These are phyloP conservation scores for Onychomys arenicola DNA, from an alignment of 2,797 vertebrate genomes.

Conservation along the genomic window DNA sequence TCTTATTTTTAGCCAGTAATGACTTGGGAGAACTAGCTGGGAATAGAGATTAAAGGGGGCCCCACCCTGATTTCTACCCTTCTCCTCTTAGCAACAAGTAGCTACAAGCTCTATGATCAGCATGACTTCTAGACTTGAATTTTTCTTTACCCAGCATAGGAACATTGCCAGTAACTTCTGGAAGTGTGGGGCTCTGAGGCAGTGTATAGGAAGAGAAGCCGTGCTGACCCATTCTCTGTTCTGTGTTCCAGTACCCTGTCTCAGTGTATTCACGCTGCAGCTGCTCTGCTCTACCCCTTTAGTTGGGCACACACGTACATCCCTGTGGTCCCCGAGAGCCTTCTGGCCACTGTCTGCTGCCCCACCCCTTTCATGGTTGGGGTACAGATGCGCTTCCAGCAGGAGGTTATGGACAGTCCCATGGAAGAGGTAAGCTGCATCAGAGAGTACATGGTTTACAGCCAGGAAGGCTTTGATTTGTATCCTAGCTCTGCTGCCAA, in stretches of 20 bases:
- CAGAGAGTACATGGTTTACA: background rate
- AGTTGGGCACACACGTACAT: conserved; percentile 98
- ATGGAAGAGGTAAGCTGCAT: conserved; percentile 88
- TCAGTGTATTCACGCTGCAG: conserved; percentile 95
- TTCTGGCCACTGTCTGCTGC: conserved; percentile 95
- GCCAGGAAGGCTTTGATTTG: background rate
- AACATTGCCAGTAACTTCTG: background rate
- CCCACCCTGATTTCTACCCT: background rate
- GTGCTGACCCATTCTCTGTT: background rate
- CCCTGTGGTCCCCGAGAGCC: conserved; percentile 95
- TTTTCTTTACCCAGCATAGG: background rate
- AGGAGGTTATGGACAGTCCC: conserved; percentile 91
- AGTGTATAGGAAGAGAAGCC: background rate
- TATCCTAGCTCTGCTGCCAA: background rate
- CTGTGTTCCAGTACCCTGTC: conserved; percentile 91
- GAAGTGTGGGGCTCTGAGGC: background rate
- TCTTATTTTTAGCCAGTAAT: background rate
- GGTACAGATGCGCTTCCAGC: conserved; percentile 92
- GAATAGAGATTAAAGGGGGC: background rate
- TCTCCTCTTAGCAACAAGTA: background rate
- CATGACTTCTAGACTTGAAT: background rate
- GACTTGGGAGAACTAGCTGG: background rate
- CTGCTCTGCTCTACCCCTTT: conserved; percentile 97
- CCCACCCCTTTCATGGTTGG: conserved; percentile 97
- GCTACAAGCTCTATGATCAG: background rate